These are phyloP conservation scores for Calosoma granatense DNA, from an alignment of 1,140 invertebrate species.

Conservation along the genomic window DNA sequence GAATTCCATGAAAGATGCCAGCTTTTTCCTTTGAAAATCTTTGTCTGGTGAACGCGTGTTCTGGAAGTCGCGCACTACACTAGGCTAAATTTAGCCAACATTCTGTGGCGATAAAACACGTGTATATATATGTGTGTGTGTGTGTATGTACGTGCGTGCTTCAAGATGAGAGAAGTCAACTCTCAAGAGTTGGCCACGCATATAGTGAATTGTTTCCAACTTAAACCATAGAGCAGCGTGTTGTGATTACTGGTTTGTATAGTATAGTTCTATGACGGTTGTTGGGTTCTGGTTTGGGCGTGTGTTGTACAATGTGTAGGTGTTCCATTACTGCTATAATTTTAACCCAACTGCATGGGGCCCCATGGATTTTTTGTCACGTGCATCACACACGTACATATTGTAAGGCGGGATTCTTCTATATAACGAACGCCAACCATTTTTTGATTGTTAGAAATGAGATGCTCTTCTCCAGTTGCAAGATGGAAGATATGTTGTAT, in stretches of 20 bases:
- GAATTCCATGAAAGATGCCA: not conserved
- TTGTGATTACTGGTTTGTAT: not conserved
- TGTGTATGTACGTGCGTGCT: too few species aligned
- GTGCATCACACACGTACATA: not conserved
- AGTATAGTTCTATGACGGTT: too few species aligned
- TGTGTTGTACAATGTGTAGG: not conserved
- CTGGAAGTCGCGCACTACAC: not conserved
- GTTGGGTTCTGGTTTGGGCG: too few species aligned
- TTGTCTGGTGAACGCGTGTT: not conserved
- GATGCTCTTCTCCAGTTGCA: too few species aligned
- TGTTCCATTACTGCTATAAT: not conserved
- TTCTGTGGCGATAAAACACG: not conserved
- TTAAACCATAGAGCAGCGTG: not conserved
- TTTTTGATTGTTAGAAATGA: not conserved
- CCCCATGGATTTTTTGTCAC: not conserved
- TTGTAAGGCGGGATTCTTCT: too few species aligned
- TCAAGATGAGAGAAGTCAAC: not conserved
- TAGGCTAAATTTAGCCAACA: not conserved
- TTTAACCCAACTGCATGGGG: not conserved
- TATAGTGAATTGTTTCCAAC: not conserved
- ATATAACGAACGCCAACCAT: not conserved
- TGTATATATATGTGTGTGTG: too few species aligned
- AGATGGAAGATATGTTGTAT: too few species aligned
- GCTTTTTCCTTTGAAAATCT: not conserved
- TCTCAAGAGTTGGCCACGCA: not conserved